phyloP scores from a whole-genome alignment of 2,113 vertebrate species.

The Semnornis frantzii region DNA sequence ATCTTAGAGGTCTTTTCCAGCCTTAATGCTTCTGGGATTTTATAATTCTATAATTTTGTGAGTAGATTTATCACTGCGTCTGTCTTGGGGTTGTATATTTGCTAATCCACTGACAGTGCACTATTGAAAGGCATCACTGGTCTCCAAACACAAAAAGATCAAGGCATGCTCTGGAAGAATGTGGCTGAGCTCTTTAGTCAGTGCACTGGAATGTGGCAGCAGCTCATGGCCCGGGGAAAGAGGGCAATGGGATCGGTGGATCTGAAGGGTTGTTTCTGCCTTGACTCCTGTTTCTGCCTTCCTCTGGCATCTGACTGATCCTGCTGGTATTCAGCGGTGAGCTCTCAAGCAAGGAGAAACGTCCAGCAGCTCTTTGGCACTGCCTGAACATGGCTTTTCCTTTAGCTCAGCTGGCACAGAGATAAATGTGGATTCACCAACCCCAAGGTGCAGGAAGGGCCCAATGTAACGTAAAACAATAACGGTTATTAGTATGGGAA shows the following conservation, averaged over 20 bases:
- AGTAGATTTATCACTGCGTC: background rate
- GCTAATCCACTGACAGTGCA: background rate
- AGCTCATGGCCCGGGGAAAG: background rate
- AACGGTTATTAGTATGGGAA: background rate
- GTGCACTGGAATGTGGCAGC: rapidly evolving
- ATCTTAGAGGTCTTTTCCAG: too few relatives aligned
- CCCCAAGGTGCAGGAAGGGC: background rate
- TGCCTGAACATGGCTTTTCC: background rate
- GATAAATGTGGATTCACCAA: background rate
- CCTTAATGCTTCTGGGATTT: too few relatives aligned
- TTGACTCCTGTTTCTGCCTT: background rate
- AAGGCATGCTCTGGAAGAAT: background rate
- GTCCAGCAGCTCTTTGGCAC: background rate
- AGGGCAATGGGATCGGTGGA: background rate
- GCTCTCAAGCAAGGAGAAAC: background rate
- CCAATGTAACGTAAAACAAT: background rate
- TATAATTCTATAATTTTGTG: too few relatives aligned
- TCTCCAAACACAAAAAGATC: background rate
- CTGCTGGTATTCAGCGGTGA: background rate
- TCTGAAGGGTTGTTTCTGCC: background rate
- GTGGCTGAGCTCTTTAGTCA: background rate
- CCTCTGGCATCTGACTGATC: background rate
- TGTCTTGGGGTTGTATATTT: background rate
- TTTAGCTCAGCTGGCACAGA: background rate
- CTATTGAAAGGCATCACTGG: background rate